Percentiles rank a stretch among this genome's conserved stretches.
Evolutionary conservation across 2,113 vertebrate genomes (phyloP).

Genomic region (Pardalotus punctatus): DNA sequence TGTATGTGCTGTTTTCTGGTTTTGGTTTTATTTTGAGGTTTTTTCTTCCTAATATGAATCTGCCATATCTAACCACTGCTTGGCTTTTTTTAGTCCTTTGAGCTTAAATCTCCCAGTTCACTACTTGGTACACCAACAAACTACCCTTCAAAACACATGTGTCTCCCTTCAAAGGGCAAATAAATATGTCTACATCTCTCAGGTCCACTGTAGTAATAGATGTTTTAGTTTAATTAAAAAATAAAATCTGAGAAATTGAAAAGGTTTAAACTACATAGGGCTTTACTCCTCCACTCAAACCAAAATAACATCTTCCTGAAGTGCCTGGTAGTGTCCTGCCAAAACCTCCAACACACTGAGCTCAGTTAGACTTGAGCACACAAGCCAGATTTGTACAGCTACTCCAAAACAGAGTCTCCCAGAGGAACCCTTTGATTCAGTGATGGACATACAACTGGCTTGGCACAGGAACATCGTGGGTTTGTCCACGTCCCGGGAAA

Average conservation of each 20-base stretch:
- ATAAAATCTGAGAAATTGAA: neutral
- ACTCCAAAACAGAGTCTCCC: neutral
- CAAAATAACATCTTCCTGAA: neutral
- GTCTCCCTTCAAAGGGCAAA: neutral
- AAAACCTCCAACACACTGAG: neutral
- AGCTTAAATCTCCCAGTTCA: neutral
- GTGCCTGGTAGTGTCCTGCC: neutral
- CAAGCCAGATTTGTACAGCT: neutral
- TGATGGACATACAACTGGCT: accelerated
- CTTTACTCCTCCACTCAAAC: neutral
- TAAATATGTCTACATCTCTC: neutral
- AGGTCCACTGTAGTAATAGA: neutral
- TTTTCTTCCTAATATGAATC: neutral
- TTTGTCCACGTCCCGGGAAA: neutral
- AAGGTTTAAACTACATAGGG: neutral
- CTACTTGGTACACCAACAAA: neutral
- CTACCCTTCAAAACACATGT: neutral
- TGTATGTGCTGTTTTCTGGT: neutral
- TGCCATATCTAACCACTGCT: neutral
- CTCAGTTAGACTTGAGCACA: neutral
- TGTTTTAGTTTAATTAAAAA: neutral
- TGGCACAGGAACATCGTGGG: accelerated
- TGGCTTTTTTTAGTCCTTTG: neutral
- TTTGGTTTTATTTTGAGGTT: neutral
- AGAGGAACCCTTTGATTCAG: neutral